phyloP scores from a whole-genome alignment of 2,888 invertebrate species.

The Oscheius sp. region DNA sequence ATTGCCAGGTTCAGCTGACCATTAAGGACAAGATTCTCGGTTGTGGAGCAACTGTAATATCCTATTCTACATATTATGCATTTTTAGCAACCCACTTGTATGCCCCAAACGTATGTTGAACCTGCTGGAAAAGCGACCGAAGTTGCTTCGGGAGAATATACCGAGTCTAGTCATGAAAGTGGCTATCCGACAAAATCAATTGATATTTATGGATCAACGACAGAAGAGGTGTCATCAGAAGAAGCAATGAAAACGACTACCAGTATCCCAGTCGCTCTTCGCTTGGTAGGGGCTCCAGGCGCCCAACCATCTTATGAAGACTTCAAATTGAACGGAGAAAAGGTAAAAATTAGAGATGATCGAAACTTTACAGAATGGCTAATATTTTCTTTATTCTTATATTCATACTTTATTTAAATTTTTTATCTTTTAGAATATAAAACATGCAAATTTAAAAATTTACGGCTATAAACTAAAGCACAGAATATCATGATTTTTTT shows the following conservation, averaged over 20 bases:
- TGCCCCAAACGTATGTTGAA: constrained; percentile 43
- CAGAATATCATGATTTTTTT: too few species aligned
- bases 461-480: too few species aligned
- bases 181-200: constrained; percentile 46
- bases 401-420: too few species aligned
- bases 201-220: not conserved
- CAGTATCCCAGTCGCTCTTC: not conserved
- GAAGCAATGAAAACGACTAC: not conserved
- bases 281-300: constrained; percentile 10
- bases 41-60: constrained; percentile 50
- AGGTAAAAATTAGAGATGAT: too few species aligned
- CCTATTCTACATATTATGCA: not conserved
- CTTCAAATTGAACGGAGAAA: not conserved
- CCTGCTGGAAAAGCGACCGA: constrained; percentile 49
- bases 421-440: too few species aligned
- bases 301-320: constrained; percentile 37
- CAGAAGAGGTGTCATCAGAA: not conserved
- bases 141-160: constrained; percentile 31
- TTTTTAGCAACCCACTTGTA: constrained; percentile 47
- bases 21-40: constrained; percentile 61
- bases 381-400: not conserved
- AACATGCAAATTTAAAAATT: too few species aligned
- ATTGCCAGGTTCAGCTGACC: constrained; percentile 68
- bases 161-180: constrained; percentile 39
- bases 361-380: too few species aligned